A percentile compares a stretch with the other conserved stretches of the same genome.
phyloP scores from a whole-genome alignment of 2,113 vertebrate species.

The Monarcha castaneiventris region DNA sequence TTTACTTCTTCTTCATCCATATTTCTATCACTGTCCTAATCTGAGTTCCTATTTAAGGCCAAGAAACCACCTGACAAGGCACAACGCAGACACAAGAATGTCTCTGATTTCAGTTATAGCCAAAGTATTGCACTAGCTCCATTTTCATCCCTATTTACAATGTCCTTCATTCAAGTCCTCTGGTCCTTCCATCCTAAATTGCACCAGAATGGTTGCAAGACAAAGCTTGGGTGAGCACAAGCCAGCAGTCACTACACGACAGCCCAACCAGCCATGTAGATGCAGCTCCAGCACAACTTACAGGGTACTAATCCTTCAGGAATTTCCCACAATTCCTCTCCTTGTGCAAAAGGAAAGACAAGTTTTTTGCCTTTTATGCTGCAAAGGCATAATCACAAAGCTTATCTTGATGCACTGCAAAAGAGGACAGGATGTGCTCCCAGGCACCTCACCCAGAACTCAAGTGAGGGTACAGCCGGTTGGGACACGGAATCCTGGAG shows the following conservation, averaged over 20 bases:
- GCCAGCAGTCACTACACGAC: neutral
- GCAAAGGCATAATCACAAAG: neutral
- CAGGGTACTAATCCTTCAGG: neutral
- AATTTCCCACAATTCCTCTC: neutral
- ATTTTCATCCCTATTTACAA: neutral
- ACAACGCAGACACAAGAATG: rapidly evolving
- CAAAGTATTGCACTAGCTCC: neutral
- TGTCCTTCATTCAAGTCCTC: neutral
- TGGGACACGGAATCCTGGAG: neutral
- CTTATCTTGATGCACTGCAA: neutral
- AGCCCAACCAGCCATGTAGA: neutral
- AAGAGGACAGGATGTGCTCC: neutral
- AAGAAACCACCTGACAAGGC: neutral
- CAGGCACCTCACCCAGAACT: neutral
- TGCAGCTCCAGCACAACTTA: neutral
- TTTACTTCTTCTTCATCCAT: neutral
- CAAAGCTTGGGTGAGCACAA: neutral
- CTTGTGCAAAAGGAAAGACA: neutral
- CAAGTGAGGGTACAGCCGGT: neutral
- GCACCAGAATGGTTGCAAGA: neutral
- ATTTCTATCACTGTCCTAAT: neutral
- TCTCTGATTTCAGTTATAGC: neutral
- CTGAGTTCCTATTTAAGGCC: neutral
- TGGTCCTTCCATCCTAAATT: neutral
- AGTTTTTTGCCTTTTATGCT: neutral